Evolutionary conservation across 2,797 vertebrate species (phyloP), one percentile per base, ranked within the genome.

Genomic region (Tokudaia muenninki): DNA sequence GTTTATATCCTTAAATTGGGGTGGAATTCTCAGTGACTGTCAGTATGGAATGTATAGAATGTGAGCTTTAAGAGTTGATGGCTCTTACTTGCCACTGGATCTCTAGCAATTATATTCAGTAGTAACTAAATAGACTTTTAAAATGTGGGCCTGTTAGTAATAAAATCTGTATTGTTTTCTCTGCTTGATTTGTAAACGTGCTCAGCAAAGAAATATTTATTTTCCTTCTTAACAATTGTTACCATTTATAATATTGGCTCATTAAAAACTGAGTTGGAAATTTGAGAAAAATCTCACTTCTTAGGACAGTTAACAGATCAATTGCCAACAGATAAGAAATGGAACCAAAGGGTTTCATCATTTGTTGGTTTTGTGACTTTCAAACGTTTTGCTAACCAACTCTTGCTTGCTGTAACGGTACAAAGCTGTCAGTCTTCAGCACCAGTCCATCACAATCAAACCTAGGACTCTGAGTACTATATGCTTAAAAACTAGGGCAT

Each of bases 111-210:
- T 47, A 78, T 34, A 41, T 24, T 70, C 34, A 90, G 0, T 37
- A 59, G 95, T 37, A 90, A 47, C 59, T 90, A 79, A 75, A 34
- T 75, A 55, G 34, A 22, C 44, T 77, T 63, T 37, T 50, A 70
- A 29, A 67, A 77, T 70, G 74, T 63, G 67, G 78, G 9, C 74
- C 65, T 94, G 4, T 81, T 74, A 44, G 50, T 90, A 75, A n/a
- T 91, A 41, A 41, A 80, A 89, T 87, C 47, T 44, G 67, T 95
- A 41, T 79, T 31, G 16, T 93, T 95, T 83, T 59, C 65, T 94
- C 52, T 24, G 14, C 31, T 95, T 95, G 57, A 87, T 79, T 94
- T 97, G 82, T 78, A 91, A 95, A 84, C 47, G 92, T 82, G 14
- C 87, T 94, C 37, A 81, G 44, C 63, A 93, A 79, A 77, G 34